Percentiles rank a stretch among this genome's conserved stretches.
phyloP scores from a whole-genome alignment of 2,797 vertebrate species.

The Spheniscus humboldti region DNA sequence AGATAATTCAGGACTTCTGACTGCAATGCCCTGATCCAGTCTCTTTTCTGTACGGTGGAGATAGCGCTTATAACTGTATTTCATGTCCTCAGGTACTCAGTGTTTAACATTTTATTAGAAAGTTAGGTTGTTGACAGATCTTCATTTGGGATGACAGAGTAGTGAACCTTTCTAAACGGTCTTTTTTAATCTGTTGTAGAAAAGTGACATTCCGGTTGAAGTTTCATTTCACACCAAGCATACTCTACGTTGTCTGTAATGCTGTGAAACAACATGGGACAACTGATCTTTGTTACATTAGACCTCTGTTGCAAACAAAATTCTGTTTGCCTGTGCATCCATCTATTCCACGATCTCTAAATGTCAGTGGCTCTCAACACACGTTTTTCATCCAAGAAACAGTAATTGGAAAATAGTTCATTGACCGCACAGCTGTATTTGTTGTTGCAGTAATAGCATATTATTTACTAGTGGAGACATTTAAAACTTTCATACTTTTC shows the following conservation, averaged over 20 bases:
- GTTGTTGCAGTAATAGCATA: slow-evolving; percentile 55
- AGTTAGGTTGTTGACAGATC: not conserved
- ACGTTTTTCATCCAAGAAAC: slow-evolving; percentile 24
- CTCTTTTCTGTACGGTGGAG: not conserved
- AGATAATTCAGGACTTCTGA: not conserved
- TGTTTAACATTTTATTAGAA: not conserved
- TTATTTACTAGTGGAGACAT: slow-evolving; percentile 56
- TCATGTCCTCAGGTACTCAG: not conserved
- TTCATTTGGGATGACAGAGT: not conserved
- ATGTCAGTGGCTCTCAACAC: slow-evolving; percentile 2
- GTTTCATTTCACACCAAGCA: not conserved
- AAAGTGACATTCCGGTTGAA: not conserved
- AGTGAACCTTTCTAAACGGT: not conserved
- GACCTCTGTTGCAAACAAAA: not conserved
- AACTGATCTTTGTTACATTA: not conserved
- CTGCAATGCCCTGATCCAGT: not conserved
- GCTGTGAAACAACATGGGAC: not conserved
- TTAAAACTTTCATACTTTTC: slow-evolving; percentile 57
- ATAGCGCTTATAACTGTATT: not conserved
- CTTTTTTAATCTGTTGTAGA: not conserved
- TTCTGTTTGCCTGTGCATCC: slow-evolving; percentile 7
- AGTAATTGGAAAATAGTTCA: slow-evolving; percentile 50
- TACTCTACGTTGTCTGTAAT: fast-evolving
- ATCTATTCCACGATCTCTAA: slow-evolving; percentile 1
- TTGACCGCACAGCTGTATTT: slow-evolving; percentile 48